Evolutionary conservation across 2,797 vertebrate species (phyloP).

Genomic region (Falco peregrinus): DNA sequence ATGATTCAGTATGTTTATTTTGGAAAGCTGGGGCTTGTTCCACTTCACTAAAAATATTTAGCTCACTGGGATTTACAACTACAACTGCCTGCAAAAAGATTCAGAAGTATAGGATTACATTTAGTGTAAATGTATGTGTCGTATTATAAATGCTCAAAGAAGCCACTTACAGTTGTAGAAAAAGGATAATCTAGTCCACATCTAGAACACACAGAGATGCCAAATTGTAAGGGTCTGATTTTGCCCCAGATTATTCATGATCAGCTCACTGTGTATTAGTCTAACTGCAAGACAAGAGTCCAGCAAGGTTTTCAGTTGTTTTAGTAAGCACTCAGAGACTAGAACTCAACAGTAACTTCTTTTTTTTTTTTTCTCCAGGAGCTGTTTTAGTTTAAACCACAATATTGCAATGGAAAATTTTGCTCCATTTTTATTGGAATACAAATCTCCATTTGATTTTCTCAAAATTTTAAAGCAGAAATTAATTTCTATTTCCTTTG

Average conservation of each 20-base stretch:
- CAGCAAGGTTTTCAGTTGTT: not conserved
- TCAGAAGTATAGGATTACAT: not conserved
- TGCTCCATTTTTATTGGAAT: not conserved
- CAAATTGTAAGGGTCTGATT: not conserved
- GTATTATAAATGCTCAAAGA: not conserved
- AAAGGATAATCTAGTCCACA: not conserved
- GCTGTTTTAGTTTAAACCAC: not conserved
- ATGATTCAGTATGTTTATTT: not conserved
- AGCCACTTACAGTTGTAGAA: not conserved
- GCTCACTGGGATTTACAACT: not conserved
- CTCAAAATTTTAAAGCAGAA: not conserved
- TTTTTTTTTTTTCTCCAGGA: not conserved
- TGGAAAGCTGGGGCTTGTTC: not conserved
- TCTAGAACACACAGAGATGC: not conserved
- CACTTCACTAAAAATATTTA: not conserved
- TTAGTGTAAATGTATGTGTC: not conserved
- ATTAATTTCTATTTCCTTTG: not conserved
- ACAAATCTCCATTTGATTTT: not conserved
- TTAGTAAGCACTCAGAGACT: not conserved
- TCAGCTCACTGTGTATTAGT: not conserved
- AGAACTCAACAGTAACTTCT: not conserved
- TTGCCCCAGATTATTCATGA: not conserved
- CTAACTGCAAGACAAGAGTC: not conserved
- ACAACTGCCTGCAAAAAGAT: not conserved
- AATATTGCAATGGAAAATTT: not conserved